Evolutionary conservation across 2,113 vertebrate genomes (phyloP), one percentile per base, ranked within the genome.

Genomic region (Psittacus erithacus): DNA sequence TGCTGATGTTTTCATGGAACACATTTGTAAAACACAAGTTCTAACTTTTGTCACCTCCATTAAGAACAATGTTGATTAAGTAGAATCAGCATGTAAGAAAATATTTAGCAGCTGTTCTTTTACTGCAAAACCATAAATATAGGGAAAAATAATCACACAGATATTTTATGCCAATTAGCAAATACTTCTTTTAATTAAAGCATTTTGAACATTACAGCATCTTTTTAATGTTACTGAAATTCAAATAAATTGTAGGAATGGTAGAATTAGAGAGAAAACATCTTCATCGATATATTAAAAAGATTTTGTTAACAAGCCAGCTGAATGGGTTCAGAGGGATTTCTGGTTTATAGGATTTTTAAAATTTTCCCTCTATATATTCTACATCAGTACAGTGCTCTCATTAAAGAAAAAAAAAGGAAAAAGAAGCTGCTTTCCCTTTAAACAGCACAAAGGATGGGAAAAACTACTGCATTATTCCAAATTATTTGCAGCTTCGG

Each of bases 151-250:
- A 92, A 96, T 96, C 82, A 73, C 92, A 92, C 63, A 94, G 94
- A 94, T 94, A 96, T 94, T 95, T 97, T 96, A 97, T 94, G 85
- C 95, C 96, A 97, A 96, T 97, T 97, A 97, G 68, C 63, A 96
- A 97, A 93, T 95, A 92, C 73, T 96, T 43, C 63, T 86, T 95
- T 95, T 93, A 94, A 92, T 89, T 93, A 95, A 89, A 93, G 24
- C 60, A 94, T 73, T 71, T 64, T 87, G 88, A 95, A 91, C 28
- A 93, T 93, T 74, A 89, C 17, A 3, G 57, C 71, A 77, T 81
- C 39, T 2, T 88, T 91, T 90, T 95, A 76, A 79, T 88, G 88
- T 80, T 75, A 82, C 52, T 93, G 81, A 93, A 93, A 76, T 92
- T 81, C 33, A 65, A 86, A 90, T 95, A 92, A 96, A 97, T 89